Base-by-base conservation (phyloP, 2,797 vertebrate species). In the Vipera latastei region DNA sequence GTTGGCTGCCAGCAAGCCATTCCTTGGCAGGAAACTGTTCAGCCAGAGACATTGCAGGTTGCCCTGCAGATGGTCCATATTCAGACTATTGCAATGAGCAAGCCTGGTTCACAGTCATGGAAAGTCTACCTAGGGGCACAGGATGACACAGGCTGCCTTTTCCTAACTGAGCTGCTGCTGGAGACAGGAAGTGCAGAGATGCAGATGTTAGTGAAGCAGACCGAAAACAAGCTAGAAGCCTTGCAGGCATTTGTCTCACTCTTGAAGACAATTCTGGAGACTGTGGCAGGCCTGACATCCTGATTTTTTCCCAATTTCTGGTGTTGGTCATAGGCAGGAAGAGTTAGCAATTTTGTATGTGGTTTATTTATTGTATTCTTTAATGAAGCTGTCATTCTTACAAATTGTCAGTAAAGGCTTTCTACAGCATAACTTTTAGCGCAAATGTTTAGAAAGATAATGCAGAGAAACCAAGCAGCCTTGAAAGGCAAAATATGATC, bases 21-120 rank as follows among this genome's bases (percentile, higher is more conserved):
- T 91, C 96, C 96, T 32, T 98, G 98, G 97, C 89, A 95, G 55
- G 97, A 96, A 90, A 95, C 95, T 3, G 95, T 95, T 65, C 97
- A 97, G 0, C 97, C 98, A 0, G 98, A 98, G 48, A 97, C 97
- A 73, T 95, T 99, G 51, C 99, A 99, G 96, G 97, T 98, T 12
- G 98, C 98, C 8, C 97, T 99, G 92, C 98, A 98, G 22, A 97
- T 99, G 8, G 97, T 99, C 94, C 98, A 99, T 95, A 98, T 99
- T 97, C 99, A 99, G 96, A 98, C 98, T 0, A 97, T 99, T 85
- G 99, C 99, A 6, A 98, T 99, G 97, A 99, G 98, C 28, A 98
- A 97, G 4, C 95, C 97, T 1, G 97, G 98, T 18, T 94, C 97
- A 0, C 96, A 96, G 83, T 98, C 98, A 0, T 99, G 99, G 99